Evolutionary conservation across 92 coral and sea anemone species (phyloP).

Genomic region (Isaurus tuberculatus): DNA sequence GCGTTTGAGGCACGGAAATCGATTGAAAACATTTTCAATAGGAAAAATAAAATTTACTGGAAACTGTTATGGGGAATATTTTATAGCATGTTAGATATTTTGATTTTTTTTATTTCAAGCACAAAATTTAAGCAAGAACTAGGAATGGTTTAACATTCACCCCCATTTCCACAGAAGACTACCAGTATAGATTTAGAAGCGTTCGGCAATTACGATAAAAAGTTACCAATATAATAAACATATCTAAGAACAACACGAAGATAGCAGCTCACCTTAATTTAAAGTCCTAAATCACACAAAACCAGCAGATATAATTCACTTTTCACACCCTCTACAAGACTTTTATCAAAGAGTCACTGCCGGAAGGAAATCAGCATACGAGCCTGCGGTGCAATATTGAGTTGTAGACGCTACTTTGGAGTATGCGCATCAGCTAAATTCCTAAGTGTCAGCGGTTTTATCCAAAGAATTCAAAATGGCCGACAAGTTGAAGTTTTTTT

Average conservation of each 20-base stretch:
- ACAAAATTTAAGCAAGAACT: too few relatives aligned
- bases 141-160: too few relatives aligned
- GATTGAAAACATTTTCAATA: too few relatives aligned
- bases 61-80: too few relatives aligned
- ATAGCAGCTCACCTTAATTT: conserved; percentile 21
- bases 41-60: too few relatives aligned
- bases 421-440: conserved; percentile 38
- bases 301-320: neutral
- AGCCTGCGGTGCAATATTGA: conserved; percentile 21
- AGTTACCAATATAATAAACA: neutral
- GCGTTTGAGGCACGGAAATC: too few relatives aligned
- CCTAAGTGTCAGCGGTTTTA: conserved; percentile 54
- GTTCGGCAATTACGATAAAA: neutral
- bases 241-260: neutral
- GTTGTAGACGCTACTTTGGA: neutral
- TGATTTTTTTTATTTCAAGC: too few relatives aligned
- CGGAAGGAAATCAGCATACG: conserved; percentile 25
- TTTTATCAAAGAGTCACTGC: neutral
- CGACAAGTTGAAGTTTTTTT: conserved; percentile 18
- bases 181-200: neutral
- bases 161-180: too few relatives aligned
- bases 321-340: conserved; percentile 33
- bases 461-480: conserved; percentile 67
- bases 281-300: neutral
- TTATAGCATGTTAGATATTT: too few relatives aligned